phyloP scores from a whole-genome alignment of 1,140 invertebrate genomes.

The Oryctes rhinoceros region DNA sequence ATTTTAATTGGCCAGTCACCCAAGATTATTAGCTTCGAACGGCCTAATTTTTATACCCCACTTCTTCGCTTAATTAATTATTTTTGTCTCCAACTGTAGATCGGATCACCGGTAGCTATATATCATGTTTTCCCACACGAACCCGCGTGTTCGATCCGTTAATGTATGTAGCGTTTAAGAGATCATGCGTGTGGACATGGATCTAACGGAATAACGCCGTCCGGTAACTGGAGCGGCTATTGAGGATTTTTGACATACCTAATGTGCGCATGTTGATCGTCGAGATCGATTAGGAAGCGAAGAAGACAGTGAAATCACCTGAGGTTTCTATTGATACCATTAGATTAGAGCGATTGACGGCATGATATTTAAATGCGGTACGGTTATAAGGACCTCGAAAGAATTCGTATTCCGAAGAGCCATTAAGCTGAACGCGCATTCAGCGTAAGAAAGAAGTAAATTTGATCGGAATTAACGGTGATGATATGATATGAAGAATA shows the following conservation, averaged over 20 bases:
- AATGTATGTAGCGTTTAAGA: slow-evolving; percentile 9
- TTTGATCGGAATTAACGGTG: too few relatives aligned
- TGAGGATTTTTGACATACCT: slow-evolving; percentile 18
- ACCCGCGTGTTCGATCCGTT: neutral
- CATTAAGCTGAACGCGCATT: neutral
- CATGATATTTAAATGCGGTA: neutral
- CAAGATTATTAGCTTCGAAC: neutral
- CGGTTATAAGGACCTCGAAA: neutral
- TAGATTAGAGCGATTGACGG: neutral
- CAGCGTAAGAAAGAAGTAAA: too few relatives aligned
- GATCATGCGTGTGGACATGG: neutral
- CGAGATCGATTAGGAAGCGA: neutral
- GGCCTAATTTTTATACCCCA: neutral
- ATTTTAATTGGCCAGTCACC: too few relatives aligned
- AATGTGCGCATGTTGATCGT: neutral
- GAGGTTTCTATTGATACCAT: neutral
- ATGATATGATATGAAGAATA: too few relatives aligned
- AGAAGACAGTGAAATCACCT: slow-evolving; percentile 2
- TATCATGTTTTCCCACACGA: neutral
- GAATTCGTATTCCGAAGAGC: neutral
- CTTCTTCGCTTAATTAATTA: neutral
- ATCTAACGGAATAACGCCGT: neutral
- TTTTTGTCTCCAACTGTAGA: neutral
- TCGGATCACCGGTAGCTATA: neutral
- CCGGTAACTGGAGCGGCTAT: neutral